Base-by-base conservation (phyloP, 2,797 vertebrate species). In the Cottoperca gobio region DNA sequence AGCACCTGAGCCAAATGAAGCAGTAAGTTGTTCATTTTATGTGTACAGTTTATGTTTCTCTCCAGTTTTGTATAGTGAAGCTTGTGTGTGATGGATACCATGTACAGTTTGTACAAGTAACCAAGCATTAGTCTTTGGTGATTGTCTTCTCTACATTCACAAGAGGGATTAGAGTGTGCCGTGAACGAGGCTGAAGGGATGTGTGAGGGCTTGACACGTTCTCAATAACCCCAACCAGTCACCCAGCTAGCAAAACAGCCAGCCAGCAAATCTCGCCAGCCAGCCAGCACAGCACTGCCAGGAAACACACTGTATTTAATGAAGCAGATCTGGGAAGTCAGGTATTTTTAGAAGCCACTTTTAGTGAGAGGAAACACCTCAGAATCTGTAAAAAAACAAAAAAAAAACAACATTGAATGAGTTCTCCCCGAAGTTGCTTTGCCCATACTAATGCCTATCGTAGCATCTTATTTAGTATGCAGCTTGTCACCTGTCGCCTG, bases 291-390 rank as follows among this genome's bases (percentile, higher is more conserved):
- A 49, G 65, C 49, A 57, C 83, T 91, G 92, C 92, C 93, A 92
- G 92, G 86, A 93, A 94, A 91, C 86, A 78, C 84, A 84, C 66
- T 70, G 81, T 79, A 90, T 91, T 87, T 92, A 90, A 92, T 92
- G 90, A 93, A 90, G 90, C 88, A 86, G 75, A 93, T 92, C 89
- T 88, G 85, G 88, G 86, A 94, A 93, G 83, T 82, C 57, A 45
- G 81, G 83, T 94, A 93, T 94, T 94, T 94, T 92, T 94, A 93
- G 93, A 86, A 86, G 70, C 70, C 43, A 61, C 77, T 83, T 91
- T 89, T 79, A 77, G 80, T 78, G 75, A 83, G 79, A 89, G 88
- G 90, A 90, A 94, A 93, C 76, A 83, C 84, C 86, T 88, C 74
- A 40, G 79, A 86, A 88, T 80, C 77, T 53, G 81, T 70, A 42